Evolutionary conservation across 2,888 invertebrate species (phyloP).

Genomic region (Agrotis puta): DNA sequence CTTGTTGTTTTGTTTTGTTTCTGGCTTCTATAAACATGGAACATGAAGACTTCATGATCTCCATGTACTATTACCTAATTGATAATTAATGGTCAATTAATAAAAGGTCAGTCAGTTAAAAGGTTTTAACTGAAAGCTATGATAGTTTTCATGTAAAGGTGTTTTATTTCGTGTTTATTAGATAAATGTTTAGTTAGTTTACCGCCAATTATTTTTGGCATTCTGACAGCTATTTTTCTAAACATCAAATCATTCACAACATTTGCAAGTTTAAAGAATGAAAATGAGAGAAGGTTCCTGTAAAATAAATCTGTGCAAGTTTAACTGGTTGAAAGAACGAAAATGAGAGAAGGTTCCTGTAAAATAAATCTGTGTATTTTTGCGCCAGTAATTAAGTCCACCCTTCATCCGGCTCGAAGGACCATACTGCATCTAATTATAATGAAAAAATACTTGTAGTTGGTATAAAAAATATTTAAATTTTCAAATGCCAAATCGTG

Average conservation of each 20-base stretch:
- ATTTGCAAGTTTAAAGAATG: neutral
- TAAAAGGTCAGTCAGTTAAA: neutral
- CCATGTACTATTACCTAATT: neutral
- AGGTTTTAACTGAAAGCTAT: neutral
- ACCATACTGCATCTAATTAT: neutral
- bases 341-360: no score
- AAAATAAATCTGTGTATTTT: no score
- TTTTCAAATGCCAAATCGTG: conserved; percentile 27
- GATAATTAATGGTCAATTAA: neutral
- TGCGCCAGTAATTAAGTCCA: no score
- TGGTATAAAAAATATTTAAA: conserved; percentile 1
- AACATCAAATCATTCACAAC: neutral
- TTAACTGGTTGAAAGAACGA: no score
- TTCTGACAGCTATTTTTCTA: neutral
- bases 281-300: no score
- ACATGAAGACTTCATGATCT: neutral
- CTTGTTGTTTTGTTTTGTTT: conserved; percentile 31
- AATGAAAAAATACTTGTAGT: neutral
- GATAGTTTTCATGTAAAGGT: neutral
- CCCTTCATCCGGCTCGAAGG: conserved; percentile 3
- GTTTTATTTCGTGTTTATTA: neutral
- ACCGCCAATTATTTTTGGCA: neutral
- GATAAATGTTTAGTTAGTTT: neutral
- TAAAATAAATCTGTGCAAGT: no score
- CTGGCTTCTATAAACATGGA: conserved; percentile 7